phyloP scores from a whole-genome alignment of 2,113 vertebrate species.

The Hippoglossus stenolepis region DNA sequence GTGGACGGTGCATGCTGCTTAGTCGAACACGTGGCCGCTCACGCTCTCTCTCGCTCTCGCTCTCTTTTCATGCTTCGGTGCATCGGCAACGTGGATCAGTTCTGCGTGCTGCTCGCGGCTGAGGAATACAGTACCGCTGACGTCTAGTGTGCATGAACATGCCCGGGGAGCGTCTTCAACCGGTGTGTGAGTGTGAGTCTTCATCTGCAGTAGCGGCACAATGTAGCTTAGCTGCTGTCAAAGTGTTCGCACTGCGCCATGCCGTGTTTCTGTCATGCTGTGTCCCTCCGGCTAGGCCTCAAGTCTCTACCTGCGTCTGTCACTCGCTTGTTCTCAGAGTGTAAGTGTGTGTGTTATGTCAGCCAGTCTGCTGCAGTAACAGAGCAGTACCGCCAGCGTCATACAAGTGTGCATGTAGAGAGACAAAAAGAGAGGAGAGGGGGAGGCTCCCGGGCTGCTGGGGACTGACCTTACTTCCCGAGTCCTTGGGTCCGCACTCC shows the following conservation, averaged over 20 bases:
- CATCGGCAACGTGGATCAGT: conserved; percentile 26
- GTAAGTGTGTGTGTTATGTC: conserved; percentile 43
- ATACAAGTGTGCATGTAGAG: conserved; percentile 55
- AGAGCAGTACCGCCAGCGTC: conserved; percentile 31
- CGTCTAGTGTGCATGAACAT: conserved; percentile 46
- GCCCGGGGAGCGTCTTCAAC: conserved; percentile 21
- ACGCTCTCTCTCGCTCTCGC: background rate
- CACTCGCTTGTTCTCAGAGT: conserved; percentile 36
- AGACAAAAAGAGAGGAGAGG: conserved; percentile 84
- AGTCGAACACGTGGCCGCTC: conserved; percentile 19
- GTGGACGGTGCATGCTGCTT: conserved; percentile 43
- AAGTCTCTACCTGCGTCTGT: conserved; percentile 61
- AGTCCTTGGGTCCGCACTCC: conserved; percentile 99
- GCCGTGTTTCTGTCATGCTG: conserved; percentile 62
- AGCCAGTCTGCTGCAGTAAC: conserved; percentile 56
- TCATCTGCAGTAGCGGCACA: conserved; percentile 30
- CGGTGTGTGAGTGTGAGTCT: conserved; percentile 9
- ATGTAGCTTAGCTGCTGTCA: conserved; percentile 38
- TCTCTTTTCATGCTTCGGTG: conserved; percentile 40
- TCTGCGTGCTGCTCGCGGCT: background rate
- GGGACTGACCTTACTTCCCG: conserved; percentile 99
- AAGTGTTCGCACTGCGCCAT: conserved; percentile 32
- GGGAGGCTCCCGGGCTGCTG: conserved; percentile 89
- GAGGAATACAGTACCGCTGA: conserved; percentile 12
- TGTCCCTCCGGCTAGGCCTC: conserved; percentile 57